phyloP scores from a whole-genome alignment of 2,888 invertebrate genomes.

The Ceriagrion tenellum region DNA sequence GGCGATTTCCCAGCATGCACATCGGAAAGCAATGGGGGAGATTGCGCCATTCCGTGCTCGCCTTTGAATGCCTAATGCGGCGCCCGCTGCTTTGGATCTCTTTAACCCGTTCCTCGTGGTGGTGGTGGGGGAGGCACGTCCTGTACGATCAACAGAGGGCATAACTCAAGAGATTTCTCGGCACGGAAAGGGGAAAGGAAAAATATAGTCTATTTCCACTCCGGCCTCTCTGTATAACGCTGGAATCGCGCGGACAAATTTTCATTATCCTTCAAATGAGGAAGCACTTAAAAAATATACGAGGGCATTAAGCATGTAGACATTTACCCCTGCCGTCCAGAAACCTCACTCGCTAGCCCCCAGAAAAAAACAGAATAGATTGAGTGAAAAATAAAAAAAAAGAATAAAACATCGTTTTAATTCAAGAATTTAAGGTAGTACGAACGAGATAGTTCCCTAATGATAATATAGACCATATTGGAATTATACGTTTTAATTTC shows the following conservation, averaged over 20 bases:
- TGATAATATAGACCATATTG: no score
- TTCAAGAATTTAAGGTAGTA: conserved; percentile 10
- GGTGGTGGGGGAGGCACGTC: no score
- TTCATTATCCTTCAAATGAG: not conserved
- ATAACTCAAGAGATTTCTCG: not conserved
- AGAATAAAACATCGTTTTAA: not conserved
- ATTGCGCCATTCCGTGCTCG: no score
- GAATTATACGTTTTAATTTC: no score
- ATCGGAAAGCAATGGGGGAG: no score
- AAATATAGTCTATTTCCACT: not conserved
- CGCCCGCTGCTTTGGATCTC: no score
- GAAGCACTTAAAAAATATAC: not conserved
- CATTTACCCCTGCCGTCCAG: no score
- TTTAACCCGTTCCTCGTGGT: no score
- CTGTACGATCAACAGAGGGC: not conserved
- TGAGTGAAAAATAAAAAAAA: not conserved
- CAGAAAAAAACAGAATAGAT: no score
- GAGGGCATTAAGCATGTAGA: not conserved
- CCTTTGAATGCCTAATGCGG: no score
- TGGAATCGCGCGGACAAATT: conserved; percentile 6
- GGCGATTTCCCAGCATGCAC: no score
- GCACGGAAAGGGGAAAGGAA: not conserved
- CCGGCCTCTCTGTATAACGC: not conserved
- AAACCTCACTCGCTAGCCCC: not conserved
- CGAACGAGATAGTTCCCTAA: no score